Conservation (phyloP, 1,140 invertebrate genomes). For the Euborellia annulipes region DNA sequence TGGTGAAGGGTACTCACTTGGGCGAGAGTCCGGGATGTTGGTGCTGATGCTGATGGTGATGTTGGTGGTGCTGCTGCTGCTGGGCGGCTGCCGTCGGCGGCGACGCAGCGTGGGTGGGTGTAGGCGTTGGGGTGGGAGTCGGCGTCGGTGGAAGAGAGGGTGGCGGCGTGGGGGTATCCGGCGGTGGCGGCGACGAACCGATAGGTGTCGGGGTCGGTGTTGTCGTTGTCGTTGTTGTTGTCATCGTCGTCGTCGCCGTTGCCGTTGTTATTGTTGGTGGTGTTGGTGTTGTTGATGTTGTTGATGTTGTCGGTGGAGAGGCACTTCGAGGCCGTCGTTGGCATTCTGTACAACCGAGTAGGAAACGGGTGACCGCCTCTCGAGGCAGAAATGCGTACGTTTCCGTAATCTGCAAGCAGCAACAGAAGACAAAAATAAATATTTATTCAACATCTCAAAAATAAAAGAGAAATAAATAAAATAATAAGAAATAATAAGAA, state of each 20-base stretch:
- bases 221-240: background rate
- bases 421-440: too few relatives aligned
- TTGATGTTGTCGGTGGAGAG: constrained; percentile 24
- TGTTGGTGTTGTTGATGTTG: background rate
- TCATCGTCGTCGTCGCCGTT: background rate
- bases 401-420: constrained; percentile 68
- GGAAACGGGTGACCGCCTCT: constrained; percentile 86
- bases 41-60: constrained; percentile 12
- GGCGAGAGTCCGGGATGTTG: constrained; percentile 23
- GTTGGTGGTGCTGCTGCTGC: constrained; percentile 1
- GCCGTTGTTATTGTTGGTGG: background rate
- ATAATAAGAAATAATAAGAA: too few relatives aligned
- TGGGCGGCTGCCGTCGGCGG: constrained; percentile 2
- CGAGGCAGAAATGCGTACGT: constrained; percentile 87
- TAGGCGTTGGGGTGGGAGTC: constrained; percentile 34
- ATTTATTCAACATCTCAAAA: too few relatives aligned
- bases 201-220: constrained; percentile 10
- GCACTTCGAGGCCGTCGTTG: constrained; percentile 69
- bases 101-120: constrained; percentile 20
- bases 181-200: constrained; percentile 4
- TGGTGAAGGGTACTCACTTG: constrained; percentile 17
- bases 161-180: constrained; percentile 1
- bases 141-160: constrained; percentile 32
- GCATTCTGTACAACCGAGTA: constrained; percentile 85
- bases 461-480: too few relatives aligned